These are phyloP conservation scores for Boloria selene DNA, from an alignment of 2,888 invertebrate species.

Conservation along the genomic window DNA sequence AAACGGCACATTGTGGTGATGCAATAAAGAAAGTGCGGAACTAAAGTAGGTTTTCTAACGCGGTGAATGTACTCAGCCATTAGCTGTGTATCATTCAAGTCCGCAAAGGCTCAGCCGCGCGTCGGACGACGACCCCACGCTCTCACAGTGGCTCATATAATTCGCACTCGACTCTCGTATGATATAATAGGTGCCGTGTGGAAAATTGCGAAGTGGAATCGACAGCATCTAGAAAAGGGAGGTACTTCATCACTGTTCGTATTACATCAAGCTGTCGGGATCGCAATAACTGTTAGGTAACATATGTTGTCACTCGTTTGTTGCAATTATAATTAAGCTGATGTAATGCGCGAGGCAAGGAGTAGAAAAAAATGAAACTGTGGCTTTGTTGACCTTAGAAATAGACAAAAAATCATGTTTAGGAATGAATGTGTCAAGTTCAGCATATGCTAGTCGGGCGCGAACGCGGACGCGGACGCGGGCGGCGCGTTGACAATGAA, in stretches of 20 bases:
- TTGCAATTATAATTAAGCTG: slow-evolving; percentile 63
- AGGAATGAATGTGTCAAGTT: slow-evolving; percentile 77
- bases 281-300: slow-evolving; percentile 71
- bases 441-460: slow-evolving; percentile 70
- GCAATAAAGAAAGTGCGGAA: slow-evolving; percentile 82
- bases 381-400: slow-evolving; percentile 46
- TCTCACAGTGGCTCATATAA: slow-evolving; percentile 58
- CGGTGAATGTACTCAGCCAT: slow-evolving; percentile 79
- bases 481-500: slow-evolving; percentile 72
- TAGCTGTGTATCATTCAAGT: slow-evolving; percentile 73
- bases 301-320: slow-evolving; percentile 71
- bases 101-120: slow-evolving; percentile 49
- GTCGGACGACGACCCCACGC: slow-evolving; percentile 53
- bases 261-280: slow-evolving; percentile 67
- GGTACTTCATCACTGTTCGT: slow-evolving; percentile 47
- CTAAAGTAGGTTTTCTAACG: slow-evolving; percentile 78
- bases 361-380: slow-evolving; percentile 43
- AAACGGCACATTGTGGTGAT: slow-evolving; percentile 74
- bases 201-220: slow-evolving; percentile 60
- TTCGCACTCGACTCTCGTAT: slow-evolving; percentile 64
- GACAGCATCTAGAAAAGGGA: slow-evolving; percentile 50
- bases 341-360: slow-evolving; percentile 56
- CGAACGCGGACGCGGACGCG: slow-evolving; percentile 43
- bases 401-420: slow-evolving; percentile 63
- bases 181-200: slow-evolving; percentile 60